Evolutionary conservation across 2,113 vertebrate species (phyloP), one percentile per base, ranked within the genome.

Genomic region (Elgaria multicarinata): DNA sequence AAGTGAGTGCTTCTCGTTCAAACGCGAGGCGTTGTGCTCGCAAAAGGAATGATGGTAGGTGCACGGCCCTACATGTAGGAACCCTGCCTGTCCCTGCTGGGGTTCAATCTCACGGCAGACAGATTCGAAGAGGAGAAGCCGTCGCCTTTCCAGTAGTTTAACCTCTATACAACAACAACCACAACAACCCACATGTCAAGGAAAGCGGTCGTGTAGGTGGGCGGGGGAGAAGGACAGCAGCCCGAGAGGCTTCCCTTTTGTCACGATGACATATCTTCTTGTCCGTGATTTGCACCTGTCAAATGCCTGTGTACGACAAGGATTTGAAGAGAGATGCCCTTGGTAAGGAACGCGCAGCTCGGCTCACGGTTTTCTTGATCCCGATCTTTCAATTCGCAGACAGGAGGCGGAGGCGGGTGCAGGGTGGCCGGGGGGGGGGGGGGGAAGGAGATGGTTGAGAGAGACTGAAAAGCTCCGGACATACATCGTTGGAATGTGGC

Each of bases 251-350:
- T 92, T 94, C 72, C 9, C 36, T 90, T 94, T 46, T 88, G 78
- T 74, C 20, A 0, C 85, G 0, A 0, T 93, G 89, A 94, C 95
- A 91, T 84, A 91, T 36, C 89, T 71, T 85, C 87, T 83, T 90
- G 0, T 0, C 0, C 0, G n/a, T 94, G 94, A 95, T 4, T 92
- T 93, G 91, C 92, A 94, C 89, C 93, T 96, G 90, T 93, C 92
- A 92, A 93, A 1, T 0, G 80, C 2, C 46, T 44, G 33, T 87
- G 0, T 22, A 71, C 1, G 3, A 64, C 50, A 66, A 82, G 88
- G 87, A 33, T 24, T 90, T 92, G 94, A 90, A 90, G 85, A 91
- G 87, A 84, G 93, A 92, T 95, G 93, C 87, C 95, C 95, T 94
- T 95, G 93, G 93, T 39, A 0, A 92, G 77, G 85, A 85, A 84